phyloP scores from a whole-genome alignment of 2,888 invertebrate species.

The Sarcophaga subvicina region DNA sequence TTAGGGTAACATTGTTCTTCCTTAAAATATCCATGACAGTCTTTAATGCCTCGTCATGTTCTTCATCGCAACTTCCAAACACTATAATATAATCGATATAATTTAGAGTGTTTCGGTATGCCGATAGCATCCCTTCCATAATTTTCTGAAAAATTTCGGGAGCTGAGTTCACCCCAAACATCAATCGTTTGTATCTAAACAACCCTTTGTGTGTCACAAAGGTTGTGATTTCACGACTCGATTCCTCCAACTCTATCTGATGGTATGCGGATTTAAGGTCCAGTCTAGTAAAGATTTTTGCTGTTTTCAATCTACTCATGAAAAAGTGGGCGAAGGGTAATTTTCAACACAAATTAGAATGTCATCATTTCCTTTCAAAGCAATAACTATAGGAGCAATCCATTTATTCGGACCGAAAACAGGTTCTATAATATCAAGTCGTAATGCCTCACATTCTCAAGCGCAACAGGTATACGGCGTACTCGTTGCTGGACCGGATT shows the following conservation, averaged over 20 bases:
- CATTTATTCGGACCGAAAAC: slow-evolving; percentile 74
- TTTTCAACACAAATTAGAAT: slow-evolving; percentile 51
- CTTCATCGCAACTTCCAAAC: too few species aligned
- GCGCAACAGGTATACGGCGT: slow-evolving; percentile 74
- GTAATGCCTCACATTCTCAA: slow-evolving; percentile 67
- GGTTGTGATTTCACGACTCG: slow-evolving; percentile 67
- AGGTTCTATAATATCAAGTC: slow-evolving; percentile 74
- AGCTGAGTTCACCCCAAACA: slow-evolving; percentile 76
- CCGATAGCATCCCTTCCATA: slow-evolving; percentile 62
- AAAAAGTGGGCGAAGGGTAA: slow-evolving; percentile 59
- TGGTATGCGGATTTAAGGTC: slow-evolving; percentile 75
- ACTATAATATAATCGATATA: slow-evolving; percentile 70
- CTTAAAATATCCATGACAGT: too few species aligned
- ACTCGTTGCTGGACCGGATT: slow-evolving; percentile 58
- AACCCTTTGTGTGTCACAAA: slow-evolving; percentile 67
- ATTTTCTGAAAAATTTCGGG: too few species aligned
- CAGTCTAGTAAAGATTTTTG: slow-evolving; percentile 73
- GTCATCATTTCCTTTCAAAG: slow-evolving; percentile 48
- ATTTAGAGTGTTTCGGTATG: slow-evolving; percentile 72
- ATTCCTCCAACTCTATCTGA: slow-evolving; percentile 72
- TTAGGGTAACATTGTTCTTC: too few species aligned
- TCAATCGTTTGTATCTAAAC: slow-evolving; percentile 76
- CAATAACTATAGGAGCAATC: slow-evolving; percentile 76
- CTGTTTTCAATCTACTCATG: slow-evolving; percentile 70
- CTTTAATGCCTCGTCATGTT: too few species aligned